Base-by-base conservation (phyloP, 2,888 invertebrate genomes). In the Catotricha subobsoleta region DNA sequence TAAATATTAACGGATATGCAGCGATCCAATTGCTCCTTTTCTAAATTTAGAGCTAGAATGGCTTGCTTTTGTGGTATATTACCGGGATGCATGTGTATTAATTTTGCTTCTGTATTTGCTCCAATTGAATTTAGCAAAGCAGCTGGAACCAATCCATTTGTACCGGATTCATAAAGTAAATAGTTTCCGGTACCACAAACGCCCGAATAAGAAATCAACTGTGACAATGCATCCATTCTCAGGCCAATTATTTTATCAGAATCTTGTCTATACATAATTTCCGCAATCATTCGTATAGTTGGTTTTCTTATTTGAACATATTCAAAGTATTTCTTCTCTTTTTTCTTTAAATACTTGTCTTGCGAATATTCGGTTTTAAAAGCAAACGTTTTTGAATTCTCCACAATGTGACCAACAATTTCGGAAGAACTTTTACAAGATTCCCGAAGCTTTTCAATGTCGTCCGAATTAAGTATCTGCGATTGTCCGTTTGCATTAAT, bases 321-420 rank as follows among this genome's bases (percentile, higher is more conserved):
- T 53, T 83, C 83, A 55, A 77, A 82, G 62, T 92, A 95, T 62
- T 95, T 95, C 51, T 80, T 82, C 52, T 87, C 84, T 59, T 98
- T 98, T 58, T 95, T 95, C 52, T 80, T 82, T 33, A 95, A 68
- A 59, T 95, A 97, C 59, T 95, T 95, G 50, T 87, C 86, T 59
- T 95, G 86, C 0, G 84, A 81, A 59, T 79, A 95, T 53, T 83
- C 87, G 0, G 92, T 95, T 67, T 94, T 94, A 42, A 74, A 69
- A 28, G 73, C 71, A 59, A 95, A 97, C 1, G 92, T 90, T 48
- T 77, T 80, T 13, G 92, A 95, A 57, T 92, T 92, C 46, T 80
- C 81, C 39, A 95, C 81, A 12, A 97, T 67, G 41, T 81, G 80
- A 46, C 75, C 81, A 5, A 95, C 78, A 48, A 95, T 88, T 53